Conservation (phyloP, 1,140 invertebrate species). For the Macrobrachium rosenbergii region DNA sequence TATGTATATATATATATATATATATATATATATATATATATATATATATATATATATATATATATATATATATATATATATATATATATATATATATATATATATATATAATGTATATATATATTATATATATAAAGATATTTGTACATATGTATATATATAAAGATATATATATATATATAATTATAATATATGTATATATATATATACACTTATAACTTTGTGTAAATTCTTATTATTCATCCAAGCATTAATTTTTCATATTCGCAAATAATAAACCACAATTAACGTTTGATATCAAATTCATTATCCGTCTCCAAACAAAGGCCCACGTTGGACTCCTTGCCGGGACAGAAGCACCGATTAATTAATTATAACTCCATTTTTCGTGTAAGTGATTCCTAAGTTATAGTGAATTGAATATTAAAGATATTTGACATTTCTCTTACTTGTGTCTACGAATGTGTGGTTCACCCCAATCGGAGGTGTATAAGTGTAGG, state of each 20-base stretch:
- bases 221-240: no score
- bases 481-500: neutral
- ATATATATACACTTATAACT: no score
- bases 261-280: no score
- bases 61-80: constrained; percentile 1
- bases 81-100: constrained; percentile 23
- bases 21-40: constrained; percentile 11
- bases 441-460: constrained; percentile 20
- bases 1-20: neutral
- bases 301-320: no score
- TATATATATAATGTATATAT: neutral
- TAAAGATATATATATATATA: neutral
- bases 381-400: no score
- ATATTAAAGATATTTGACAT: no score
- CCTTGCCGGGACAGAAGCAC: no score
- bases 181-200: constrained; percentile 13
- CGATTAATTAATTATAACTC: no score
- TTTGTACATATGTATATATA: neutral
- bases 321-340: no score
- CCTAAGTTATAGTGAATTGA: no score
- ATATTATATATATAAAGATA: neutral
- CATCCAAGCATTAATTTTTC: no score
- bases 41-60: neutral
- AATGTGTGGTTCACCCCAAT: neutral
- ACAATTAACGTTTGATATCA: no score